Percentiles rank a stretch among this genome's conserved stretches.
Evolutionary conservation across 2,888 invertebrate genomes (phyloP).

Genomic region (Aelia acuminata): DNA sequence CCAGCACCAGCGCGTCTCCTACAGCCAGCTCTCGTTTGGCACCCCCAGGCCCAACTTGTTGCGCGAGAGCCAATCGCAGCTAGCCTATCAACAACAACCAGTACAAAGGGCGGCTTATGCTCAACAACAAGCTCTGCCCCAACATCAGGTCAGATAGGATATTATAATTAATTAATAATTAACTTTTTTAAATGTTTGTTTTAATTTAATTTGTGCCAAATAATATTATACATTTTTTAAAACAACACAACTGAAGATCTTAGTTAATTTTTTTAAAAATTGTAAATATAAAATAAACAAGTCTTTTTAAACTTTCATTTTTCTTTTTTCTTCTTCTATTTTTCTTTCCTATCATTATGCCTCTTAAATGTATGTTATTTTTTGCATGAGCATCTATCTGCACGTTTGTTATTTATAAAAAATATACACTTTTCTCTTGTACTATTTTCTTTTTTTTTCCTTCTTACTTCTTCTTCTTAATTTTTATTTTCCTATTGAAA

Average conservation of each 20-base stretch:
- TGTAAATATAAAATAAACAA: conserved; percentile 43
- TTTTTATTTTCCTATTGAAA: conserved; percentile 1
- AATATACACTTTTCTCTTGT: not conserved
- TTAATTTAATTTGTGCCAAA: conserved; percentile 29
- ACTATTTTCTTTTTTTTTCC: not conserved
- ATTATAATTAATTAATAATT: not conserved
- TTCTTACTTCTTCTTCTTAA: not conserved
- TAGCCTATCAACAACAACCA: conserved; percentile 32
- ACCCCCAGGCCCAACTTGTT: conserved; percentile 58
- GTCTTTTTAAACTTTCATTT: not conserved
- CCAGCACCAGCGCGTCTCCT: conserved; percentile 56
- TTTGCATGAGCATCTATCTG: conserved; percentile 12
- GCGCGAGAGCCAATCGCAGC: not conserved
- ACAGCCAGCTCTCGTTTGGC: conserved; percentile 63
- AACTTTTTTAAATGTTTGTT: not conserved
- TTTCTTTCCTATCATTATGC: conserved; percentile 23
- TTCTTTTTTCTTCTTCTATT: not conserved
- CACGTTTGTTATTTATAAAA: conserved; percentile 6
- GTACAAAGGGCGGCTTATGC: conserved; percentile 49
- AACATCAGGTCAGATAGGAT: conserved; percentile 54
- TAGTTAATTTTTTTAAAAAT: conserved; percentile 2
- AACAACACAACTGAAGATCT: not conserved
- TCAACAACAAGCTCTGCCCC: not conserved
- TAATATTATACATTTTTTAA: conserved; percentile 16
- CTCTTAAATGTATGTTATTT: not conserved